Conservation (phyloP, 2,888 invertebrate genomes). For the Autographa gamma region DNA sequence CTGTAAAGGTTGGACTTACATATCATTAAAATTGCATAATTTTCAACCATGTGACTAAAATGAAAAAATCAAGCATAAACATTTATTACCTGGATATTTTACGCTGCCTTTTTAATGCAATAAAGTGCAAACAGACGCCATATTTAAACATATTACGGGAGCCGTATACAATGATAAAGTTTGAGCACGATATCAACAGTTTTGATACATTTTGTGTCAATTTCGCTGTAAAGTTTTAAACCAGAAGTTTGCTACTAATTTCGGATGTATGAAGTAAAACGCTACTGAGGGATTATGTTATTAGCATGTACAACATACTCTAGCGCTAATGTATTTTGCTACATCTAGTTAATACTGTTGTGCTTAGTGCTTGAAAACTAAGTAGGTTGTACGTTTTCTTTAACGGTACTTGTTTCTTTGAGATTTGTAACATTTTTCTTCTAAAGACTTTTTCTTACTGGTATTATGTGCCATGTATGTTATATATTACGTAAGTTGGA, state of each 20-base stretch:
- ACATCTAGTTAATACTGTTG: background rate
- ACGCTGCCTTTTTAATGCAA: background rate
- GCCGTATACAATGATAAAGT: constrained; percentile 1
- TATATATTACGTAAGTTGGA: no score
- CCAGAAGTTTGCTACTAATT: constrained; percentile 3
- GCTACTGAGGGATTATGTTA: constrained; percentile 4
- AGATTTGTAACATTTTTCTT: no score
- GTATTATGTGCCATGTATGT: no score
- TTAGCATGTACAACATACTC: constrained; percentile 1
- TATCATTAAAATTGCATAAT: no score
- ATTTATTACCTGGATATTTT: no score
- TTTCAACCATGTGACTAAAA: no score
- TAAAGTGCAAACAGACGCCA: background rate
- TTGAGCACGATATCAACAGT: background rate
- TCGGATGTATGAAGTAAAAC: constrained; percentile 4
- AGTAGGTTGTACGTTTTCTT: background rate
- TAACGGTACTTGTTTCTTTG: background rate
- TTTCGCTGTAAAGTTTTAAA: background rate
- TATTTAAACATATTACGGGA: background rate
- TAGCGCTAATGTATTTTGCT: constrained; percentile 4
- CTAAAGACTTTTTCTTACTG: no score
- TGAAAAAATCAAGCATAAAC: no score
- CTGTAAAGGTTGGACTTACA: no score
- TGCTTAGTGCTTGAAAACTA: background rate
- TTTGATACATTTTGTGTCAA: constrained; percentile 3